Percentiles rank a stretch among this genome's conserved stretches.
Conservation (phyloP, 2,113 vertebrate species). For the Caloenas nicobarica region DNA sequence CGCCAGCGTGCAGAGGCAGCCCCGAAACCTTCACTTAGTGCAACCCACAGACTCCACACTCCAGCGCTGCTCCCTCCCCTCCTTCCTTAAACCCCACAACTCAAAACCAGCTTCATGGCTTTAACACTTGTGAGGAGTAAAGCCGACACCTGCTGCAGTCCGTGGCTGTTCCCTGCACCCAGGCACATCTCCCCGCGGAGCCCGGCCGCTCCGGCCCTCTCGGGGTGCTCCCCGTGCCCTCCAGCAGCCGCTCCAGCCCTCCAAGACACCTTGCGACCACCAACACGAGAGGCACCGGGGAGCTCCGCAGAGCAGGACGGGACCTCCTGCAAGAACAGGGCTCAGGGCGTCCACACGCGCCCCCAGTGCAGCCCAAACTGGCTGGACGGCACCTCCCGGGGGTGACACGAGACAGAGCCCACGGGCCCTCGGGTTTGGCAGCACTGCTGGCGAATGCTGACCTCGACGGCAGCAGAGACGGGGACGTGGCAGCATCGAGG, state of each 20-base stretch:
- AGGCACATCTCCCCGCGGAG: not conserved
- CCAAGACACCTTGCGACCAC: not conserved
- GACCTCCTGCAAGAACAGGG: too few species aligned
- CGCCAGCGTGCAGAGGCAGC: not conserved
- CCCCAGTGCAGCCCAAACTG: accelerated
- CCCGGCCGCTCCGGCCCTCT: not conserved
- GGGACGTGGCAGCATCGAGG: not conserved
- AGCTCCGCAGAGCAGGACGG: not conserved
- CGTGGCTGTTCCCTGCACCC: accelerated
- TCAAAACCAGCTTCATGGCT: not conserved
- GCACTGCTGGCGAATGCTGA: not conserved
- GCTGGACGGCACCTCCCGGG: too few species aligned
- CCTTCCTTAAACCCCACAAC: not conserved
- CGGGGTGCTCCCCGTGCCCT: not conserved
- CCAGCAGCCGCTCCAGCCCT: not conserved
- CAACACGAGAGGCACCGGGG: accelerated
- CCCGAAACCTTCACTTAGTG: not conserved
- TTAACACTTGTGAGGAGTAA: not conserved
- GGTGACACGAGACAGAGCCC: not conserved
- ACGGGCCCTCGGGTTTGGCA: not conserved
- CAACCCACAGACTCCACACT: accelerated
- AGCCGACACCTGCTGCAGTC: accelerated
- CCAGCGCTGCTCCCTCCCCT: not conserved
- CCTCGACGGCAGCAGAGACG: not conserved
- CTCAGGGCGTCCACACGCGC: accelerated